Percentiles rank a stretch among this genome's conserved stretches.
Evolutionary conservation across 2,113 vertebrate species (phyloP).

Genomic region (Mystacornis crossleyi): DNA sequence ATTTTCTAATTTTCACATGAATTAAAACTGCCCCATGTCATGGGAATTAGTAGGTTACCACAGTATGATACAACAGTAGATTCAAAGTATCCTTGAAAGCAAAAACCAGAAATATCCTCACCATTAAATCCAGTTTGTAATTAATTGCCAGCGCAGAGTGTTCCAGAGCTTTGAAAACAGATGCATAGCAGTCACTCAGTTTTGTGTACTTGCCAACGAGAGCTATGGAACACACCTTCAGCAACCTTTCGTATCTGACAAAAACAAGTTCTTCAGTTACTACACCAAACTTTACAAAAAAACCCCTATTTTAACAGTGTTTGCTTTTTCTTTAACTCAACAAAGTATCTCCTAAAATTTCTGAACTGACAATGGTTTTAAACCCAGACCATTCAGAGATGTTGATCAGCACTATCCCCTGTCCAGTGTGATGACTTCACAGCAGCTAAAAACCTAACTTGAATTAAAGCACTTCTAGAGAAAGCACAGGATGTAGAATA

Average conservation of each 20-base stretch:
- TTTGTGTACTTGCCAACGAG: slow-evolving; percentile 84
- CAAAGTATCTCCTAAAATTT: neutral
- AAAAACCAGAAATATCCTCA: slow-evolving; percentile 58
- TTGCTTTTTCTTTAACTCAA: neutral
- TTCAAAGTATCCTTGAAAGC: neutral
- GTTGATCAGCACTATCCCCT: neutral
- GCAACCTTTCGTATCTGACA: slow-evolving; percentile 76
- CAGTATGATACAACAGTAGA: neutral
- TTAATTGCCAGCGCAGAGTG: slow-evolving; percentile 83
- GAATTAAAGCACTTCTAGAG: neutral
- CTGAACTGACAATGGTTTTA: neutral
- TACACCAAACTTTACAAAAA: neutral
- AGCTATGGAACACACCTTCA: slow-evolving; percentile 81
- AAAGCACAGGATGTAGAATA: slow-evolving; percentile 18
- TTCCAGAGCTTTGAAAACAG: slow-evolving; percentile 82
- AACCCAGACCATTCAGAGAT: neutral
- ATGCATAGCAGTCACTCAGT: slow-evolving; percentile 80
- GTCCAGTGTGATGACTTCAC: neutral
- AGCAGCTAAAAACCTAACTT: neutral
- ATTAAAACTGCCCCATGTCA: neutral
- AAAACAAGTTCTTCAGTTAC: slow-evolving; percentile 22
- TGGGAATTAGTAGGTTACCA: neutral
- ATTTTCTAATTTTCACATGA: neutral
- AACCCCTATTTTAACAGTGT: neutral
- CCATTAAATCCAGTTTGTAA: slow-evolving; percentile 82